A percentile compares a stretch with the other conserved stretches of the same genome.
phyloP scores from a whole-genome alignment of 2,113 vertebrate species.

The Pavo muticus region DNA sequence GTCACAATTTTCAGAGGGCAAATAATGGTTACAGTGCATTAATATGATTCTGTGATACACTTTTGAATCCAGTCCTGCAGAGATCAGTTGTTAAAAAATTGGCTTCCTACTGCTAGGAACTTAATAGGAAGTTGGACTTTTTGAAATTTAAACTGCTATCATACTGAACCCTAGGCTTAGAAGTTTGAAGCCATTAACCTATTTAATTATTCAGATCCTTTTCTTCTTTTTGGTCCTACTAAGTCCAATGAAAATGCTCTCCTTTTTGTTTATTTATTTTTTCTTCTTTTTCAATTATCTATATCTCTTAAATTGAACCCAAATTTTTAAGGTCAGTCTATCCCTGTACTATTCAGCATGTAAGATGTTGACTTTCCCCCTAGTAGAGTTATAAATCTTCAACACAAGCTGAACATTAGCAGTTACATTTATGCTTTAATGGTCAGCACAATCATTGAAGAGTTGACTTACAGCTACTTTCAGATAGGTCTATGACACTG shows the following conservation, averaged over 20 bases:
- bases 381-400: not conserved
- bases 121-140: not conserved
- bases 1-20: not conserved
- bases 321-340: not conserved
- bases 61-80: not conserved
- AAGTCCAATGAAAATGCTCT: accelerated
- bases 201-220: not conserved
- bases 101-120: not conserved
- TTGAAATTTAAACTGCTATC: not conserved
- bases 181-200: not conserved
- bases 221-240: not conserved
- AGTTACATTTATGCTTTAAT: not conserved
- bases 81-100: not conserved
- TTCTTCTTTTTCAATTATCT: not conserved
- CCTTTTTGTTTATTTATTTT: not conserved
- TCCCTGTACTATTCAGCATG: not conserved
- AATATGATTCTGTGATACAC: not conserved
- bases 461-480: not conserved
- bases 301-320: not conserved
- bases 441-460: not conserved
- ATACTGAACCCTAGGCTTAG: not conserved
- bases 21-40: not conserved
- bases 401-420: not conserved
- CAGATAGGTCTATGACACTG: not conserved
- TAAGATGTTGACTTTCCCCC: not conserved